Conservation (phyloP, 2,888 invertebrate genomes). For the Liodrosophila aerea region DNA sequence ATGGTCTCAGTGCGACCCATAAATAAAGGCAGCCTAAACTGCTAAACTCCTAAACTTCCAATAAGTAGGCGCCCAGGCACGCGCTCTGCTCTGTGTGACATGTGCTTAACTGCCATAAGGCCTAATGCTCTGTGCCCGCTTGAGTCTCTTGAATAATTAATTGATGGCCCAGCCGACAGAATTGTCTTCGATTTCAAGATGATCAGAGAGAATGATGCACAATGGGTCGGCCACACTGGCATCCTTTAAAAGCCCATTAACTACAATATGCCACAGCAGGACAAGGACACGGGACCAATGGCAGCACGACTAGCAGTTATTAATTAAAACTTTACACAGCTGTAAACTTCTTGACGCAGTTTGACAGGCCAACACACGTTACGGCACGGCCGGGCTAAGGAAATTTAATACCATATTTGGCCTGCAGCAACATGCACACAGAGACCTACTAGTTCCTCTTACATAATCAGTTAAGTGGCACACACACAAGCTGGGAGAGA, state of each 20-base stretch:
- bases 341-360: conserved; percentile 22
- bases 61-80: conserved; percentile 1
- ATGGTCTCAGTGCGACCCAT: conserved; percentile 46
- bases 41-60: too few species aligned
- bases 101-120: conserved; percentile 52
- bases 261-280: conserved; percentile 9
- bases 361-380: conserved; percentile 34
- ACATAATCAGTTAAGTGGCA: conserved; percentile 73
- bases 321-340: conserved; percentile 66
- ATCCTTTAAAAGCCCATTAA: conserved; percentile 43
- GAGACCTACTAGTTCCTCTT: conserved; percentile 30
- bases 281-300: background rate
- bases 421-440: conserved; percentile 29
- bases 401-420: conserved; percentile 53
- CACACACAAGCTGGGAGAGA: conserved; percentile 28
- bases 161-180: conserved; percentile 42
- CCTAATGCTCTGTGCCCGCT: conserved; percentile 26
- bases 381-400: conserved; percentile 21
- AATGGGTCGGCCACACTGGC: background rate
- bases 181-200: conserved; percentile 52
- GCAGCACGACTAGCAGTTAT: conserved; percentile 48
- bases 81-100: conserved; percentile 48
- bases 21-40: conserved; percentile 46
- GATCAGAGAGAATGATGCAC: conserved; percentile 2
- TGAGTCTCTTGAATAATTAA: conserved; percentile 60